Conservation (phyloP, 1,140 invertebrate genomes). For the Heliconius eleuchia region DNA sequence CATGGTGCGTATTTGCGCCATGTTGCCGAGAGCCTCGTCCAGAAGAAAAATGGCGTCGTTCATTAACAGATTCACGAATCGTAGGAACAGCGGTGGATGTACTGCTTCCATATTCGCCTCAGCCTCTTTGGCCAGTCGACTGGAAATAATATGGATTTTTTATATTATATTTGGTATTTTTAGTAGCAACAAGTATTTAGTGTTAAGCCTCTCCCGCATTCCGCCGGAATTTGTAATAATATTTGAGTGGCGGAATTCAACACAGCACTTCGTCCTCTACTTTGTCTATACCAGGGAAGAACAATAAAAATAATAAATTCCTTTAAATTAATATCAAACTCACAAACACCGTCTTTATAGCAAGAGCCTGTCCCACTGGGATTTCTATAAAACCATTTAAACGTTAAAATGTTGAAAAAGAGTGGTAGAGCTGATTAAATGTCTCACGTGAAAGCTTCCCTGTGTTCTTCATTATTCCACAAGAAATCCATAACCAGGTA, state of each 20-base stretch:
- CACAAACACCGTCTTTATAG: not conserved
- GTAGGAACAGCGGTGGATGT: slow-evolving; percentile 93
- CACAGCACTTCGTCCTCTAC: no score
- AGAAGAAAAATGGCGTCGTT: slow-evolving; percentile 97
- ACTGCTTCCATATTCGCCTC: slow-evolving; percentile 94
- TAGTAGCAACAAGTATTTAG: no score
- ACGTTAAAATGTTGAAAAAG: not conserved
- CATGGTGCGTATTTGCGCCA: slow-evolving; percentile 90
- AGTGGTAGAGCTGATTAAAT: not conserved
- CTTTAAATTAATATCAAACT: no score
- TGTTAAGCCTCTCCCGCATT: no score
- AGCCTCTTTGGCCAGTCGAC: slow-evolving; percentile 89
- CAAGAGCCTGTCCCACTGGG: not conserved
- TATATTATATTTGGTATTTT: not conserved
- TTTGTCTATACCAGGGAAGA: not conserved
- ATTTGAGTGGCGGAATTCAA: no score
- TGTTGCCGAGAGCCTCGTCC: slow-evolving; percentile 94
- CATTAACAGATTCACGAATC: slow-evolving; percentile 96
- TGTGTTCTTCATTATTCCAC: slow-evolving; percentile 91
- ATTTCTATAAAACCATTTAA: not conserved
- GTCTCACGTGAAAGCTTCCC: slow-evolving; percentile 87
- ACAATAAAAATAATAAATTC: not conserved
- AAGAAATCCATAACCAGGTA: slow-evolving; percentile 96
- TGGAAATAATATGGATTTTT: slow-evolving; percentile 60
- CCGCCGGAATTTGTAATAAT: no score